Conservation (phyloP, 2,888 invertebrate genomes). For the Diogma glabrata region DNA sequence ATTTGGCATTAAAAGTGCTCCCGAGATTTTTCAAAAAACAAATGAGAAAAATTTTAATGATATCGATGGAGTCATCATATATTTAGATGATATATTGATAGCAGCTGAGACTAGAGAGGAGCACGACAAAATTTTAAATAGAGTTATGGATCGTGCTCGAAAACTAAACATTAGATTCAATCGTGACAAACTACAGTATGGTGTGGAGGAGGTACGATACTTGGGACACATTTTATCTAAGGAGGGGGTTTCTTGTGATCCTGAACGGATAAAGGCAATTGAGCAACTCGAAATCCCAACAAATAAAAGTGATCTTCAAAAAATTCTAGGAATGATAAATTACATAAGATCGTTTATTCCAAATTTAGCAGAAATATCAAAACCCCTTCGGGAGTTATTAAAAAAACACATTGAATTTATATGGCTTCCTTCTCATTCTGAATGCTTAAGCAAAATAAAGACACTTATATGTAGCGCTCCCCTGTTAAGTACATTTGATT, state of each 20-base stretch:
- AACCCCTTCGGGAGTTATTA: constrained; percentile 15
- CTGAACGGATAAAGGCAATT: constrained; percentile 8
- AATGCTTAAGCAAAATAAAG: constrained; percentile 15
- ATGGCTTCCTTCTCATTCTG: constrained; percentile 15
- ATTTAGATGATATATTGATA: constrained; percentile 14
- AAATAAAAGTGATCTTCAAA: constrained; percentile 11
- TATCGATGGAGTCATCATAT: constrained; percentile 10
- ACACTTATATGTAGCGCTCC: constrained; percentile 14
- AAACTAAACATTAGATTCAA: constrained; percentile 14
- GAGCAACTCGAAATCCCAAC: constrained; percentile 2
- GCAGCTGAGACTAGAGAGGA: constrained; percentile 11
- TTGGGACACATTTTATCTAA: constrained; percentile 15
- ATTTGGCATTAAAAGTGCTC: too few species aligned
- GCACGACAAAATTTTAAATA: constrained; percentile 13
- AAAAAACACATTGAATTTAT: constrained; percentile 14
- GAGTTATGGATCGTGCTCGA: constrained; percentile 10
- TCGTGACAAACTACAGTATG: constrained; percentile 14
- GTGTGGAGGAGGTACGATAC: constrained; percentile 13
- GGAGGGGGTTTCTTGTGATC: background rate
- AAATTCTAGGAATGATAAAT: constrained; percentile 16
- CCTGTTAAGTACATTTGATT: constrained; percentile 15
- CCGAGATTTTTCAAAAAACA: too few species aligned
- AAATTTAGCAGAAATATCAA: constrained; percentile 15
- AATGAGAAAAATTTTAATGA: too few species aligned
- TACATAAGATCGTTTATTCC: constrained; percentile 13